These are phyloP conservation scores for Slavum lentiscoides DNA, from an alignment of 2,888 invertebrate species.

Conservation along the genomic window DNA sequence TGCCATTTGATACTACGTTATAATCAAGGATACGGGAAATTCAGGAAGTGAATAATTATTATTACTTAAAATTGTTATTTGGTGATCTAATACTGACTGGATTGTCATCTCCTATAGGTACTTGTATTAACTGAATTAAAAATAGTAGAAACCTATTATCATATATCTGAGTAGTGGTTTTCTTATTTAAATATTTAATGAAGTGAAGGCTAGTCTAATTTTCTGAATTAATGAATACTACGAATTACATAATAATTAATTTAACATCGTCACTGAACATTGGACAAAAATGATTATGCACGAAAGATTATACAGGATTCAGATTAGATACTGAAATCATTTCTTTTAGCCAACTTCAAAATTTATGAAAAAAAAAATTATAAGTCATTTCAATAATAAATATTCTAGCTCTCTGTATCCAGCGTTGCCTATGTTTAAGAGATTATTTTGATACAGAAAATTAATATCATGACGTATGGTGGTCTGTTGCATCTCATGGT, in stretches of 20 bases:
- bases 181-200: constrained; percentile 7
- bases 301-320: too few species aligned
- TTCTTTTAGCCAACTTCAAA: background rate
- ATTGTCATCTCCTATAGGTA: background rate
- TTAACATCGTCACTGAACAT: background rate
- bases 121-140: background rate
- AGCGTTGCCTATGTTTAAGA: too few species aligned
- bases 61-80: background rate
- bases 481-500: too few species aligned
- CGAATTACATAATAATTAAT: background rate
- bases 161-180: background rate
- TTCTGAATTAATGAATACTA: background rate
- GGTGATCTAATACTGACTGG: background rate
- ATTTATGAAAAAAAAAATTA: background rate
- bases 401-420: too few species aligned
- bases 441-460: too few species aligned
- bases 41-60: constrained; percentile 7
- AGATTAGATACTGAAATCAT: background rate
- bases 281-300: background rate
- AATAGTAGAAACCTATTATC: background rate
- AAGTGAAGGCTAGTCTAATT: background rate
- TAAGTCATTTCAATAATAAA: too few species aligned
- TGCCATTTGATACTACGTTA: constrained; percentile 12
- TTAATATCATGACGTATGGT: too few species aligned
- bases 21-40: constrained; percentile 6